Evolutionary conservation across 2,888 invertebrate species (phyloP), one percentile per base, ranked within the genome.

Genomic region (Pristionchus japonicus): DNA sequence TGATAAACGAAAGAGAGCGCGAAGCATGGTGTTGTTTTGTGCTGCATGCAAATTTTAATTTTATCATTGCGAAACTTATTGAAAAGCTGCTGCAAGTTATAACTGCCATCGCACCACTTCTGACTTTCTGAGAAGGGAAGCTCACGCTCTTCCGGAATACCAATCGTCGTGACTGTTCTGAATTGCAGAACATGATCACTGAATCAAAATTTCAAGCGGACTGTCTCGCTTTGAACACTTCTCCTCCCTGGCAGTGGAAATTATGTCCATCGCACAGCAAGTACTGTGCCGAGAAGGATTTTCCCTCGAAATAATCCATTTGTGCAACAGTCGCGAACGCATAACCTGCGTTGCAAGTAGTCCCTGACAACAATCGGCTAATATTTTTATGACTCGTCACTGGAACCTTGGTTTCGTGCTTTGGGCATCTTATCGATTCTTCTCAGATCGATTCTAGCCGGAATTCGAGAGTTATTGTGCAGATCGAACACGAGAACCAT

Each of bases 211-310:
- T n/a, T n/a, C 34, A 11, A 34, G 17, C 67, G 11, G 13, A 67
- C 67, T 67, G 34, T 20, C 11, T 67, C 4, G 31, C 67, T 31
- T 11, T 61, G 34, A 31, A 13, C 1, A 17, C 15, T 31, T 40
- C 40, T 27, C 77, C 77, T n/a, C 43, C 77, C n/a, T 77, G n/a
- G 27, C 77, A 77, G n/a, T 77, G 77, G n/a, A 27, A 47, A 20
- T 77, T 77, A 13, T 77, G 43, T 1, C 0, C n/a, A 47, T 77
- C 77, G 20, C 77, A 77, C 1, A 77, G 43, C 37, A 77, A 27
- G 43, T 9, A 77, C 27, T 47, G 77, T 3, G 27, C 77, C 13
- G 77, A 77, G 11, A 43, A n/a, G 1, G 43, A 77, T 43, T 40
- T 43, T 11, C n/a, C 37, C 2, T 23, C 15, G 17, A 77, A 15